phyloP scores from a whole-genome alignment of 35 echinoderm and acorn worm genomes.

The Amphiura filiformis region DNA sequence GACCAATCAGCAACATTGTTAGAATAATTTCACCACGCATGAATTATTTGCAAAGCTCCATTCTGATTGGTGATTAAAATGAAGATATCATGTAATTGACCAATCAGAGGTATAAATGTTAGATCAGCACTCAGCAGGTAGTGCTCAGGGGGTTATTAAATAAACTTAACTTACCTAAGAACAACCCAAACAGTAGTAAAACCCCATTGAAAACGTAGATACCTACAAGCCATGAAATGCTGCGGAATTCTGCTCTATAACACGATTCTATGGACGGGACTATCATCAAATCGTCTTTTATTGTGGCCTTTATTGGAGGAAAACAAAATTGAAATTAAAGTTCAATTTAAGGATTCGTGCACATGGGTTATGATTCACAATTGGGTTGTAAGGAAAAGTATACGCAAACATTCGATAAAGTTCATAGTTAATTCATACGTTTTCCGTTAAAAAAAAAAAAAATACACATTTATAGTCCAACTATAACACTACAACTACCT shows the following conservation, averaged over 20 bases:
- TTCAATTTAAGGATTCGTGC: too few species aligned
- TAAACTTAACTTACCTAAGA: constrained; percentile 16
- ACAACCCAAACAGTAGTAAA: constrained; percentile 42
- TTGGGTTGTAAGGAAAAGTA: background rate
- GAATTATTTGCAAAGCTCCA: background rate
- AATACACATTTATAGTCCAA: background rate
- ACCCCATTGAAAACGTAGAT: constrained; percentile 56
- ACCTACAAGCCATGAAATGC: constrained; percentile 49
- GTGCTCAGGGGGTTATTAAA: background rate
- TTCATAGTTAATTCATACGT: background rate
- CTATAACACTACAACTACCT: background rate
- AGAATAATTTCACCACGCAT: background rate
- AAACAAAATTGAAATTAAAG: background rate
- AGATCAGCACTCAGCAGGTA: background rate
- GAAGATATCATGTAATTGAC: background rate
- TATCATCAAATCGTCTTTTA: constrained; percentile 17
- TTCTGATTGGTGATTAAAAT: background rate
- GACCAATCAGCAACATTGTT: background rate
- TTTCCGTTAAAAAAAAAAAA: background rate
- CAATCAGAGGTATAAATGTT: background rate
- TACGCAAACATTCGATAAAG: background rate
- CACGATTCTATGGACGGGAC: constrained; percentile 31
- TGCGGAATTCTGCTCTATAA: background rate
- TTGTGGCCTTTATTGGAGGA: background rate
- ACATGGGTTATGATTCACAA: too few species aligned